These are phyloP conservation scores for Vanacampus margaritifer DNA, from an alignment of 2,113 vertebrate genomes.

Conservation along the genomic window DNA sequence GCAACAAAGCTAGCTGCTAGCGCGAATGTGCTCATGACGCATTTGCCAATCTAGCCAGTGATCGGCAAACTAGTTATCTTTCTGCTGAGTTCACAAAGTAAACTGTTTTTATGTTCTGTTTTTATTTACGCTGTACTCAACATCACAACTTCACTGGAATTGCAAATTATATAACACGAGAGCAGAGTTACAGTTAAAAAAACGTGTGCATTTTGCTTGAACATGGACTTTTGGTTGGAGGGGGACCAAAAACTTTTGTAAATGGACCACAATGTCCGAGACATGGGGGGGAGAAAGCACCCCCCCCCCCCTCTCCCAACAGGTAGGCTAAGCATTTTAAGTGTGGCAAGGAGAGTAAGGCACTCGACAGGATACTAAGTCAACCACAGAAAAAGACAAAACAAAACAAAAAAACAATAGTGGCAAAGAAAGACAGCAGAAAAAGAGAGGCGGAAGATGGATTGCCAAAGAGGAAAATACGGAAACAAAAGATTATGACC, in stretches of 20 bases:
- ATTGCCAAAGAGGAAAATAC: conserved; percentile 68
- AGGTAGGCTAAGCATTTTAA: conserved; percentile 40
- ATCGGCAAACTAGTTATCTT: no score
- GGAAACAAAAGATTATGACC: conserved; percentile 83
- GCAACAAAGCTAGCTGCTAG: no score
- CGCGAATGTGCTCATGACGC: no score
- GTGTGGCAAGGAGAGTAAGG: conserved; percentile 24
- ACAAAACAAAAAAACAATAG: not conserved
- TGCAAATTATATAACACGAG: not conserved
- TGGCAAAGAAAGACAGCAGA: not conserved
- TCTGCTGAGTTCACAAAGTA: no score
- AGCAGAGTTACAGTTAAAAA: not conserved
- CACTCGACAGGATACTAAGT: conserved; percentile 33
- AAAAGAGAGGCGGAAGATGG: conserved; percentile 77
- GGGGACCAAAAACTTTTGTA: conserved; percentile 24
- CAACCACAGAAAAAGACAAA: not conserved
- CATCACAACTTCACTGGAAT: no score
- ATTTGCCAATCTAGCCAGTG: no score
- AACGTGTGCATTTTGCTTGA: conserved; percentile 10
- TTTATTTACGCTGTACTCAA: no score
- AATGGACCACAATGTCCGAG: conserved; percentile 19
- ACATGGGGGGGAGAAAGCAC: conserved; percentile 26
- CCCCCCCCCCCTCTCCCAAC: conserved; percentile 4
- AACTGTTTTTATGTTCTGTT: no score
- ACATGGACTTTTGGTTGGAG: conserved; percentile 1